Evolutionary conservation across 2,888 invertebrate genomes (phyloP).

Genomic region (Cactoblastis cactorum): DNA sequence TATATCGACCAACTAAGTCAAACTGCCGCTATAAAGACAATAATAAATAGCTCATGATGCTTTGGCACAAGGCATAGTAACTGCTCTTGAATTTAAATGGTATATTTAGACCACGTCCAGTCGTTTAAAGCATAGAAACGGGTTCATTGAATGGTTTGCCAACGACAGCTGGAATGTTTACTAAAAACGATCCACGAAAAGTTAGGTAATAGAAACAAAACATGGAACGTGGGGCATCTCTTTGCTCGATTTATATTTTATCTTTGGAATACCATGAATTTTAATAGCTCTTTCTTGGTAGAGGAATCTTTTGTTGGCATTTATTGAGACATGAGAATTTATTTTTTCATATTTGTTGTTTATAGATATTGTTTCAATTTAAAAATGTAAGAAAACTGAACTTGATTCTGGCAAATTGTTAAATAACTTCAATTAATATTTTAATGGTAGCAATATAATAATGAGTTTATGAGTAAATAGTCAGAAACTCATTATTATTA

Average conservation of each 20-base stretch:
- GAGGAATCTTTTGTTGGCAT: not conserved
- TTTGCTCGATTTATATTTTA: slow-evolving; percentile 20
- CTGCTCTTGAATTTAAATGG: slow-evolving; percentile 73
- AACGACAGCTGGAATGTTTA: slow-evolving; percentile 61
- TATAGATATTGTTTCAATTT: not conserved
- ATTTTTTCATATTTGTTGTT: not conserved
- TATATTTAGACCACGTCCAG: slow-evolving; percentile 65
- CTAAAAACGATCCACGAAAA: slow-evolving; percentile 61
- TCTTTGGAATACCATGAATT: slow-evolving; percentile 6
- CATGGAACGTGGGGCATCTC: slow-evolving; percentile 37
- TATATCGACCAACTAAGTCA: slow-evolving; percentile 40
- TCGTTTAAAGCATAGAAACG: slow-evolving; percentile 71
- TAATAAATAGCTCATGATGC: slow-evolving; percentile 61
- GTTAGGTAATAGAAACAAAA: slow-evolving; percentile 61
- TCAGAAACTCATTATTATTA: no score
- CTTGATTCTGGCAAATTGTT: no score
- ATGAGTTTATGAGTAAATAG: no score
- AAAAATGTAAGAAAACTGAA: no score
- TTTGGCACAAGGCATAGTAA: slow-evolving; percentile 52
- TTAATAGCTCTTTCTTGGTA: slow-evolving; percentile 1
- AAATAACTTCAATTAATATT: no score
- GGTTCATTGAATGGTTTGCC: slow-evolving; percentile 65
- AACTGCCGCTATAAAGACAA: slow-evolving; percentile 51
- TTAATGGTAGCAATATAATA: no score
- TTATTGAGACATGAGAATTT: not conserved